Evolutionary conservation across 2,113 vertebrate species (phyloP).

Genomic region (Otolemur garnettii): DNA sequence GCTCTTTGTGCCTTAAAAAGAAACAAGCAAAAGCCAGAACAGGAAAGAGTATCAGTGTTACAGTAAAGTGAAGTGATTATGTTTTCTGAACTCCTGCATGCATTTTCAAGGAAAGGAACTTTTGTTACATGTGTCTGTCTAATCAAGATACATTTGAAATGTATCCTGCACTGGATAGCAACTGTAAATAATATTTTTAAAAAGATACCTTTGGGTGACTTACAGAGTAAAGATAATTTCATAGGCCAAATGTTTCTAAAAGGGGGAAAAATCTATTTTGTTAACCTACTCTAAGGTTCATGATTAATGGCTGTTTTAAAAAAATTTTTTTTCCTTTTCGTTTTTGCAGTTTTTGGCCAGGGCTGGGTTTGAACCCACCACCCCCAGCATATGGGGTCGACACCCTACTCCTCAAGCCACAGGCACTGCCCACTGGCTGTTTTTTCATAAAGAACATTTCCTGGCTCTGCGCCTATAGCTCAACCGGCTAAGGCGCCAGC

Average conservation of each 20-base stretch:
- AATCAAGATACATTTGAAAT: slow-evolving; percentile 72
- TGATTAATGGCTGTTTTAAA: neutral
- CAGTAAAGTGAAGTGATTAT: slow-evolving; percentile 59
- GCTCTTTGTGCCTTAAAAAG: slow-evolving; percentile 67
- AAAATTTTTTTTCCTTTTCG: too few relatives aligned
- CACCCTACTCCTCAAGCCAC: too few relatives aligned
- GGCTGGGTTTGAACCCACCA: too few relatives aligned
- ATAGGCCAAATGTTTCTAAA: neutral
- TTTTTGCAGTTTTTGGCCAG: too few relatives aligned
- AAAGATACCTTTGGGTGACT: slow-evolving; percentile 27
- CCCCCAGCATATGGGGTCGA: too few relatives aligned
- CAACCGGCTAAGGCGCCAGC: too few relatives aligned
- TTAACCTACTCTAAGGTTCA: slow-evolving; percentile 12
- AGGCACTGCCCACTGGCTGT: too few relatives aligned
- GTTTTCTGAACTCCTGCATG: slow-evolving; percentile 39
- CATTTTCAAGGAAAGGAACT: slow-evolving; percentile 56
- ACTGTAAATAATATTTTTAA: slow-evolving; percentile 53
- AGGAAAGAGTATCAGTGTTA: slow-evolving; percentile 65
- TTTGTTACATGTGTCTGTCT: slow-evolving; percentile 64
- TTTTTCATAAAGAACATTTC: neutral
- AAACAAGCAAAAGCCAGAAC: slow-evolving; percentile 42
- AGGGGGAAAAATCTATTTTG: neutral
- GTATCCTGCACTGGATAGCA: slow-evolving; percentile 55
- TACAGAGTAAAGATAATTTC: slow-evolving; percentile 48
- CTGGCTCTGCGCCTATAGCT: too few relatives aligned